Conservation (phyloP, 2,113 vertebrate species). For the Psilopogon haemacephalus region DNA sequence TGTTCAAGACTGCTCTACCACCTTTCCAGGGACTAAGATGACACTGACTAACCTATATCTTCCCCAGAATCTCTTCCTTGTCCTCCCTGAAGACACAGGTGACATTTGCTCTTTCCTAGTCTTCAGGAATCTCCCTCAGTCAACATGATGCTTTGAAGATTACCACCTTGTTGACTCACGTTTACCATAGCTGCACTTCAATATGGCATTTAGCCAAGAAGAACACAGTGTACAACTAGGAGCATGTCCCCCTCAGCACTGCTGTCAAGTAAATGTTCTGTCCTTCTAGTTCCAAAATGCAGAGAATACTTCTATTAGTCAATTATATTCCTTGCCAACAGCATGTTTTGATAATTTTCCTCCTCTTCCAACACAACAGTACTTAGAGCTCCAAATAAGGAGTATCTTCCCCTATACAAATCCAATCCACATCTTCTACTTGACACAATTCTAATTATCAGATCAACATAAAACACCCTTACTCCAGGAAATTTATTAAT, state of each 20-base stretch:
- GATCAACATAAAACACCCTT: not conserved
- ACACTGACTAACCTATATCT: not conserved
- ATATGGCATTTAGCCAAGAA: not conserved
- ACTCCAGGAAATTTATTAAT: not conserved
- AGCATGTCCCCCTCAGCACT: too few species aligned
- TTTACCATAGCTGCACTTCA: not conserved
- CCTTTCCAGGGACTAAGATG: not conserved
- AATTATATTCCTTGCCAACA: not conserved
- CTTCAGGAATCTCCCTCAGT: not conserved
- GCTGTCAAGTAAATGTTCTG: not conserved
- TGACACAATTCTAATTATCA: not conserved
- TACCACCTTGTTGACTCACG: not conserved
- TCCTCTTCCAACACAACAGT: not conserved
- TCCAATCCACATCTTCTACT: not conserved
- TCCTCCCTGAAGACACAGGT: not conserved
- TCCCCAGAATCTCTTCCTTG: not conserved
- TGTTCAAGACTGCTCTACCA: not conserved
- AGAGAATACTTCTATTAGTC: not conserved
- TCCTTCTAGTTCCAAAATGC: not conserved
- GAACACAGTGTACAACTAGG: not conserved
- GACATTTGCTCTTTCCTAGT: not conserved
- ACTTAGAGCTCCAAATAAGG: not conserved
- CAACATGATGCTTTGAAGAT: not conserved
- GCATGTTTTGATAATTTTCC: not conserved
- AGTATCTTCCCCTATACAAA: not conserved